phyloP scores from a whole-genome alignment of 53 echinoderm and acorn worm species.

The Paelopatides confundens region DNA sequence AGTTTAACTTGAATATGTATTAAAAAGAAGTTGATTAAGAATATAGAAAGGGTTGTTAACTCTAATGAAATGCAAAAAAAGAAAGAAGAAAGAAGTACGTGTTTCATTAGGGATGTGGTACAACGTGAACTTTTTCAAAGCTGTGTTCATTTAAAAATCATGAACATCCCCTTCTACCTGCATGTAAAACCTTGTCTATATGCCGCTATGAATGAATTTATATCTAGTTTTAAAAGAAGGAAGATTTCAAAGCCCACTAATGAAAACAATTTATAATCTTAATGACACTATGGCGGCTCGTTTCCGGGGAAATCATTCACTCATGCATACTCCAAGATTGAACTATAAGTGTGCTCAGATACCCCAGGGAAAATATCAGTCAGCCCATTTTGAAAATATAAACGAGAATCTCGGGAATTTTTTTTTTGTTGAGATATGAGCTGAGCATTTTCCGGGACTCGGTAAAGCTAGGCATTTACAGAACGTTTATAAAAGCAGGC shows the following conservation, averaged over 20 bases:
- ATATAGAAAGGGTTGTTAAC: too few relatives aligned
- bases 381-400: not conserved
- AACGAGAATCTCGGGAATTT: not conserved
- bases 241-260: not conserved
- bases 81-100: too few relatives aligned
- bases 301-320: constrained; percentile 4
- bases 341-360: not conserved
- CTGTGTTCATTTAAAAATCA: not conserved
- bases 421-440: too few relatives aligned
- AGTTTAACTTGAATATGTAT: too few relatives aligned
- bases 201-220: not conserved
- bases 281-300: constrained; percentile 4
- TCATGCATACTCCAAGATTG: not conserved
- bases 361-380: constrained; percentile 3
- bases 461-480: too few relatives aligned
- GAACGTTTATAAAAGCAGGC: too few relatives aligned
- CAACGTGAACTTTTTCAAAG: too few relatives aligned
- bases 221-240: not conserved
- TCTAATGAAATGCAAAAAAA: too few relatives aligned
- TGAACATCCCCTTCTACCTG: not conserved
- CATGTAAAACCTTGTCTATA: not conserved
- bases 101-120: too few relatives aligned
- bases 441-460: too few relatives aligned
- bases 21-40: too few relatives aligned
- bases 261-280: constrained; percentile 8